phyloP scores from a whole-genome alignment of 92 coral and sea anemone species.

The Desmophyllum pertusum region DNA sequence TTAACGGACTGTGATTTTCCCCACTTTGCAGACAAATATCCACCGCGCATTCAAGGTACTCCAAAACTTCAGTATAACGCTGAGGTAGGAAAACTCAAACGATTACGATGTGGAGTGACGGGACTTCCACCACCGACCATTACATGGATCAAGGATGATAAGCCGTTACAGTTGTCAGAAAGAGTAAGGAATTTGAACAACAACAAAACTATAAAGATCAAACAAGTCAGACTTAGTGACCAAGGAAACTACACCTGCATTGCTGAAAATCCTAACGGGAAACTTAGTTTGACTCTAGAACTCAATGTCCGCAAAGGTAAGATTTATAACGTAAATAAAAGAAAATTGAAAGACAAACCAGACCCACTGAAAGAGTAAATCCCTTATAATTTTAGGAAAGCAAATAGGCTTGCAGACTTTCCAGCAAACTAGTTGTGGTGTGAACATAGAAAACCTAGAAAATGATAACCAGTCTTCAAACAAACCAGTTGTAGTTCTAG shows the following conservation, averaged over 20 bases:
- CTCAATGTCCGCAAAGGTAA: constrained; percentile 65
- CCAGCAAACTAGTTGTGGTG: neutral
- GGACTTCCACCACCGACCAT: constrained; percentile 53
- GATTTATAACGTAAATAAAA: neutral
- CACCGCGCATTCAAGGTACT: constrained; percentile 43
- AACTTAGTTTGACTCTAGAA: constrained; percentile 43
- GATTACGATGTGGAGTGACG: constrained; percentile 51
- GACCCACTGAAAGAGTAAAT: neutral
- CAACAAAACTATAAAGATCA: constrained; percentile 59
- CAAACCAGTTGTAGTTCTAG: neutral
- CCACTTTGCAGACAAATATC: constrained; percentile 43
- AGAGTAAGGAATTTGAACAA: constrained; percentile 30
- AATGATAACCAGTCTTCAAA: neutral
- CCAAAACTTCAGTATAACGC: constrained; percentile 32
- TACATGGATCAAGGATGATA: constrained; percentile 55
- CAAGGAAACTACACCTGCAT: constrained; percentile 74
- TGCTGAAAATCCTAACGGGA: constrained; percentile 60
- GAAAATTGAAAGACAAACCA: neutral
- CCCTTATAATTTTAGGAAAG: too few species aligned
- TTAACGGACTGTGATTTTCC: neutral
- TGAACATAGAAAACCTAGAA: neutral
- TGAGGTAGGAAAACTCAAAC: constrained; percentile 18
- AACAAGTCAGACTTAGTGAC: constrained; percentile 32
- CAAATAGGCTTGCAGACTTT: too few species aligned
- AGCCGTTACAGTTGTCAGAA: neutral